Evolutionary conservation across 2,113 vertebrate species (phyloP).

Genomic region (Pedionomus torquatus): DNA sequence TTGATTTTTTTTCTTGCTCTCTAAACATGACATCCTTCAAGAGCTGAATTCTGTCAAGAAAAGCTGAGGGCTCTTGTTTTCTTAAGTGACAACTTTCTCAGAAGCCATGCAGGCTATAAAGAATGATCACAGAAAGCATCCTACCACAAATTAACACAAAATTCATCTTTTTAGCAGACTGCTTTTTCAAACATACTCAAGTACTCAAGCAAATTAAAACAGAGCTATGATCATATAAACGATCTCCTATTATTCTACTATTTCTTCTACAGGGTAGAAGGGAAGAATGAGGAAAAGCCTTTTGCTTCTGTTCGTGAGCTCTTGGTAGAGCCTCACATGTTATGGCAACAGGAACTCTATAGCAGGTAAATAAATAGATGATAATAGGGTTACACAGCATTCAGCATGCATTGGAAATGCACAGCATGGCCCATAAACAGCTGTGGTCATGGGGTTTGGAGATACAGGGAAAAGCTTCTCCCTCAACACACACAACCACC

Average conservation of each 20-base stretch:
- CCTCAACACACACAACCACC: neutral
- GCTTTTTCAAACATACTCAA: neutral
- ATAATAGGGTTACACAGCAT: neutral
- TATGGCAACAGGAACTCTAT: neutral
- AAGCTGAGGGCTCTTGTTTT: neutral
- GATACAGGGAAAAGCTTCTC: neutral
- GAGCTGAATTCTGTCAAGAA: neutral
- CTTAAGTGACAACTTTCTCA: neutral
- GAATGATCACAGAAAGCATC: neutral
- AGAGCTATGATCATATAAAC: neutral
- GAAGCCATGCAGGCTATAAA: neutral
- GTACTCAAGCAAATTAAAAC: neutral
- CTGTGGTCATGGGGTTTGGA: neutral
- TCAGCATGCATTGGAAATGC: neutral
- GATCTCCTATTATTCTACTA: neutral
- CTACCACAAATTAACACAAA: neutral
- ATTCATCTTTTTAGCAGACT: neutral
- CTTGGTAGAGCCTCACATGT: neutral
- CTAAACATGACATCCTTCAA: neutral
- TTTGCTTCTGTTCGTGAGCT: neutral
- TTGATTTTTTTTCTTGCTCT: neutral
- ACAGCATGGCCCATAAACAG: neutral
- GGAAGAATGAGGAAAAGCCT: neutral
- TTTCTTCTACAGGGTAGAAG: neutral
- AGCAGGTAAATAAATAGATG: slow-evolving; percentile 7